Evolutionary conservation across 2,113 vertebrate species (phyloP).

Genomic region (Antigone vipio): DNA sequence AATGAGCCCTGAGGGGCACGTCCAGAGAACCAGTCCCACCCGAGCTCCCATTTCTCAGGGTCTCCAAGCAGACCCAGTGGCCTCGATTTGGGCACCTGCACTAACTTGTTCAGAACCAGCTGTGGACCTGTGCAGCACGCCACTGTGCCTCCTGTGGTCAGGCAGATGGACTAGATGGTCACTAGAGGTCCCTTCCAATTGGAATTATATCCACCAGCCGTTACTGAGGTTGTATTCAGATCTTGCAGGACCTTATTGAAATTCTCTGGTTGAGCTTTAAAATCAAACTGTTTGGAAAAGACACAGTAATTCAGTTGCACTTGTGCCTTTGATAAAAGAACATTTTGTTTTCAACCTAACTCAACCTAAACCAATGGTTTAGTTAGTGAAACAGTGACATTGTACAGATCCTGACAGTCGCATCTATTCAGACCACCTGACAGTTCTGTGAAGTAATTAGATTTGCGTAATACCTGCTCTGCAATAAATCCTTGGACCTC

Average conservation of each 20-base stretch:
- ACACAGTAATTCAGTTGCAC: background rate
- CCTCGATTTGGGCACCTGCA: accelerated
- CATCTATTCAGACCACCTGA: background rate
- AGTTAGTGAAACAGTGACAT: background rate
- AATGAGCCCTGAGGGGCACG: background rate
- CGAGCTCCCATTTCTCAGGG: background rate
- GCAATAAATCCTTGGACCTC: background rate
- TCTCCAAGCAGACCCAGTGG: background rate
- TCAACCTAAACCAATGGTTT: background rate
- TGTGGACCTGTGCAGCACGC: background rate
- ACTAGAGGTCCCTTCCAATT: background rate
- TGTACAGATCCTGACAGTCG: background rate
- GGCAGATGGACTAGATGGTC: background rate
- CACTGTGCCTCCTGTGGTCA: background rate
- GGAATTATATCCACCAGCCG: background rate
- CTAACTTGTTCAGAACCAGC: background rate
- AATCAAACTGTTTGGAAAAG: background rate
- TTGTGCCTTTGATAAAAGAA: background rate
- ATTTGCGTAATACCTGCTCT: background rate
- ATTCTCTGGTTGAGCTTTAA: background rate
- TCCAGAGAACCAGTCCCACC: background rate
- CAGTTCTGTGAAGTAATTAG: background rate
- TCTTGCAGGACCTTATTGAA: background rate
- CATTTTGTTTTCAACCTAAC: background rate
- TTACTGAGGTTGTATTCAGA: background rate